These are phyloP conservation scores for Meda fulgida DNA, from an alignment of 2,797 vertebrate genomes.

Conservation along the genomic window DNA sequence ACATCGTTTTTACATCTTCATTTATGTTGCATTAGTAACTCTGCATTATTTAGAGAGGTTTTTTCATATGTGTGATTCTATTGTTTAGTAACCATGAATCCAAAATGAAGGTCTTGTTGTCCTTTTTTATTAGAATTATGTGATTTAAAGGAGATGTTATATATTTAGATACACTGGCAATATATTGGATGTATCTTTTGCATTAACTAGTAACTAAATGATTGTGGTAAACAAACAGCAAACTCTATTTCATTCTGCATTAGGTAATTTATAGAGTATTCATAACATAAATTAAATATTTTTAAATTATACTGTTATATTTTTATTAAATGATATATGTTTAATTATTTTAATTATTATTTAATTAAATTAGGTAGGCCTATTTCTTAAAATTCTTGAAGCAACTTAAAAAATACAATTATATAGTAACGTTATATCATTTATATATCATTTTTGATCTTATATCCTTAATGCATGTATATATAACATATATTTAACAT, in stretches of 20 bases:
- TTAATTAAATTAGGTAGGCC: not conserved
- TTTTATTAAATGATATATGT: not conserved
- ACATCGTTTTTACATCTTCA: slow-evolving; percentile 20
- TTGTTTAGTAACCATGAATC: not conserved
- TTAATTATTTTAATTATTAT: not conserved
- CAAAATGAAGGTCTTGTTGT: not conserved
- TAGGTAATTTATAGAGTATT: no score
- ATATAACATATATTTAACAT: not conserved
- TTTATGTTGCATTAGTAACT: slow-evolving; percentile 38
- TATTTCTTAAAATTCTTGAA: not conserved
- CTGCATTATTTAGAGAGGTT: slow-evolving; percentile 4
- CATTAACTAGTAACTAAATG: not conserved
- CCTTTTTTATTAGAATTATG: not conserved
- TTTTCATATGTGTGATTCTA: not conserved
- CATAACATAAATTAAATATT: not conserved
- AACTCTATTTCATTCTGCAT: not conserved
- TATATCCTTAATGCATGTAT: not conserved
- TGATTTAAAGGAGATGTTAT: not conserved
- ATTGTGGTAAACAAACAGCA: not conserved
- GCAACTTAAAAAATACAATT: not conserved
- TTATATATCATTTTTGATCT: not conserved
- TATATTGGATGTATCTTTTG: not conserved
- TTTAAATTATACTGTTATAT: not conserved
- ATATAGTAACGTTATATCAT: not conserved
- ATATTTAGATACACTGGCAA: not conserved